A percentile compares a stretch with the other conserved stretches of the same genome.
These are phyloP conservation scores for Alligator mississippiensis DNA, from an alignment of 2,113 vertebrate genomes.

Conservation along the genomic window DNA sequence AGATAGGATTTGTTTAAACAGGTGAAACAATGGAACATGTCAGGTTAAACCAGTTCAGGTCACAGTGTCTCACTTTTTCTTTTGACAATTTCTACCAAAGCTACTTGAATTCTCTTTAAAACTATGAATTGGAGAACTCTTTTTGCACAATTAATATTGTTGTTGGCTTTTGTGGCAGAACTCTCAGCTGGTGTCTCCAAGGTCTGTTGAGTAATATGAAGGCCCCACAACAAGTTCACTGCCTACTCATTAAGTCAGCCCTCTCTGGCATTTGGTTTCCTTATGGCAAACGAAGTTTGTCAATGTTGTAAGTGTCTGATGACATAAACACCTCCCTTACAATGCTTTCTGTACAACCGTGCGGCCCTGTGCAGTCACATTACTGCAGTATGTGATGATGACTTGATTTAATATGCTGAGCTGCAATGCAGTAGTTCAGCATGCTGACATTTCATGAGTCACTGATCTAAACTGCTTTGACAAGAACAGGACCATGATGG, in stretches of 20 bases:
- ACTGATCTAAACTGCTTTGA: not conserved
- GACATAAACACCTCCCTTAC: not conserved
- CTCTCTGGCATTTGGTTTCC: not conserved
- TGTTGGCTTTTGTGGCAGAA: not conserved
- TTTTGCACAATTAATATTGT: not conserved
- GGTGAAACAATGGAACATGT: not conserved
- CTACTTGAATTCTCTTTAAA: not conserved
- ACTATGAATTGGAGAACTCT: rapidly evolving
- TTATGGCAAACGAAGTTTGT: not conserved
- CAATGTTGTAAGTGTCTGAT: not conserved
- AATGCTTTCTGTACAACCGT: not conserved
- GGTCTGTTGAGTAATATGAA: not conserved
- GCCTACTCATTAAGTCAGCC: not conserved
- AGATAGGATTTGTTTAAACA: slow-evolving; percentile 29
- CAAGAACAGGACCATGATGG: not conserved
- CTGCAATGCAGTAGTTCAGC: not conserved
- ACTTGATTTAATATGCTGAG: not conserved
- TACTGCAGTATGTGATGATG: not conserved
- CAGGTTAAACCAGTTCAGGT: slow-evolving; percentile 25
- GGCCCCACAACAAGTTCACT: not conserved
- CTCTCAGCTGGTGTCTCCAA: not conserved
- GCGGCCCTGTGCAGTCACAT: not conserved
- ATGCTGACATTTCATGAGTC: not conserved
- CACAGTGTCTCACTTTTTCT: not conserved
- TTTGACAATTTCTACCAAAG: not conserved